Conservation (phyloP, 2,113 vertebrate species). For the Tricholaema leucomelas region DNA sequence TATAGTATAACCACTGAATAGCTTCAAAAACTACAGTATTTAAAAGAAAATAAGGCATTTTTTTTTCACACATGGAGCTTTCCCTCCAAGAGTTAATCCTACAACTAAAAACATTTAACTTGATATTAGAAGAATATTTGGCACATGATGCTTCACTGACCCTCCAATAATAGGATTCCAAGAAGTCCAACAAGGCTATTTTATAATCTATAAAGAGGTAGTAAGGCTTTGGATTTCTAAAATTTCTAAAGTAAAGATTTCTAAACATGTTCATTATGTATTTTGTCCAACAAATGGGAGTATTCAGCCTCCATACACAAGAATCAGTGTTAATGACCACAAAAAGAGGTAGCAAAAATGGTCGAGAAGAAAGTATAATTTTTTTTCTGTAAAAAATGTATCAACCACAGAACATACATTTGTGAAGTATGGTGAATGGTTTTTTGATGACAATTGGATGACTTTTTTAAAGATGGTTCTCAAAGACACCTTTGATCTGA, state of each 20-base stretch:
- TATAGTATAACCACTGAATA: not conserved
- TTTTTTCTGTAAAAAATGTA: not conserved
- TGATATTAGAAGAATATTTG: not conserved
- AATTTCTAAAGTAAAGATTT: no score
- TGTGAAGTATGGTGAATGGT: not conserved
- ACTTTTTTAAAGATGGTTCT: not conserved
- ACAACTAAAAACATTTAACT: not conserved
- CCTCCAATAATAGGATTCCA: not conserved
- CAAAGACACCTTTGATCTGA: not conserved
- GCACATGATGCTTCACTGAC: not conserved
- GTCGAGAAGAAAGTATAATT: not conserved
- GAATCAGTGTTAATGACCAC: not conserved
- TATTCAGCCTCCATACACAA: not conserved
- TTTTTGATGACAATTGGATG: not conserved
- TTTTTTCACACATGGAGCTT: not conserved
- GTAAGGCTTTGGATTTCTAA: not conserved
- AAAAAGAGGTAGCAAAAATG: not conserved
- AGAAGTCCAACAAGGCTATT: not conserved
- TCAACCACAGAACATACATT: fast-evolving
- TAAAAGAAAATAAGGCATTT: not conserved
- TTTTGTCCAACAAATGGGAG: not conserved
- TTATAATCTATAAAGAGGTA: not conserved
- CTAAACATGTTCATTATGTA: not conserved
- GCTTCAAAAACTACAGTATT: not conserved
- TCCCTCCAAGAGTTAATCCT: not conserved